Base-by-base conservation (phyloP, 2,797 vertebrate species). In the Microctenopoma lineatum region DNA sequence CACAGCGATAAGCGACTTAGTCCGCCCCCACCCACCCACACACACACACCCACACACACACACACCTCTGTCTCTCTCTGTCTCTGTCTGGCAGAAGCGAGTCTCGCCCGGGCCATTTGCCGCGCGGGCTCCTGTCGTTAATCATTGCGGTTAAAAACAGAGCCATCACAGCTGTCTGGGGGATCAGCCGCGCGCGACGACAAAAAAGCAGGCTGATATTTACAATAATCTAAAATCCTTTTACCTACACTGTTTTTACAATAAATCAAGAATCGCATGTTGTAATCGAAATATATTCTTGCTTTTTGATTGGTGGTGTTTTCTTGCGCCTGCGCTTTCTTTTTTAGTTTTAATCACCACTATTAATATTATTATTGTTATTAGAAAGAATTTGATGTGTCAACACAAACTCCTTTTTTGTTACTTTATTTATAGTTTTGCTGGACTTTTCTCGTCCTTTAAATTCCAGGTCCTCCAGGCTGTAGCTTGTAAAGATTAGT, bases 141-240 rank as follows among this genome's bases (percentile, higher is more conserved):
- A 93, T 94, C 93, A 93, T 86, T 75, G 77, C 76, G 83, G 86
- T 90, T 91, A 90, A 92, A 92, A 93, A 93, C 87, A 90, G 92
- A 91, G 87, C 90, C 87, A 90, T 93, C 89, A 90, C 84, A 83
- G 77, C 83, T 89, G 90, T 91, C 90, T 80, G 77, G 83, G 59
- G 68, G 77, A 76, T 56, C 87, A 84, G 78, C 81, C 36, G 87
- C 59, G 88, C 21, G 21, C 21, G 21, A 21, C 21, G 21, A 1
- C 21, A 21, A 21, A 21, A 21, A 21, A 21, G 21, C 21, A 21
- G 21, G 21, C 21, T 21, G 29, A 12, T 32, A 18, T 79, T 75
- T 55, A 50, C 38, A 69, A 62, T 32, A 32, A 61, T 21, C 27
- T 39, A 25, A 9, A 27, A 36, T 5, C 59, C 21, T 34, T 46